A percentile compares a stretch with the other conserved stretches of the same genome.
Evolutionary conservation across 2,113 vertebrate genomes (phyloP).

Genomic region (Barbus barbus): DNA sequence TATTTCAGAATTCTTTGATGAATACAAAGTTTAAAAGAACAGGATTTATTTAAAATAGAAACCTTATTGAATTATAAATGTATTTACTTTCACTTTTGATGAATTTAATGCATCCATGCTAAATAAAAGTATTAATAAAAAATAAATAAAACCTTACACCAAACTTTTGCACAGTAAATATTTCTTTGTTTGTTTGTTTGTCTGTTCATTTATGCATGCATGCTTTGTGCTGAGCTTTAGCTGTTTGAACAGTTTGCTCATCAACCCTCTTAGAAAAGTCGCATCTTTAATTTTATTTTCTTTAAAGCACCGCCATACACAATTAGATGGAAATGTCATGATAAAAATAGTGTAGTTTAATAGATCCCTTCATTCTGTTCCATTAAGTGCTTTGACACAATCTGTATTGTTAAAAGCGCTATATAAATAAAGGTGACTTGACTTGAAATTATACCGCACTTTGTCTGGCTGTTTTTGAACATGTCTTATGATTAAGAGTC

Average conservation of each 20-base stretch:
- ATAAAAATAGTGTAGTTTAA: not conserved
- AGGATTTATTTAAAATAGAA: not conserved
- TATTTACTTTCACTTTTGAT: not conserved
- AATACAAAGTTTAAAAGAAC: not conserved
- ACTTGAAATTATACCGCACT: not conserved
- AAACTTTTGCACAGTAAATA: not conserved
- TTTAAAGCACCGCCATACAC: not conserved
- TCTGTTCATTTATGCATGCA: not conserved
- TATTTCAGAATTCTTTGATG: not conserved
- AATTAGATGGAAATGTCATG: not conserved
- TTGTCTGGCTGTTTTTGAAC: not conserved
- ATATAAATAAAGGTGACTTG: no score
- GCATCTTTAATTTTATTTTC: not conserved
- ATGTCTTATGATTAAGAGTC: not conserved
- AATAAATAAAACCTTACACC: no score
- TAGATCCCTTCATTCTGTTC: not conserved
- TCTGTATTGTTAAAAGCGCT: no score
- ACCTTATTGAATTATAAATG: not conserved
- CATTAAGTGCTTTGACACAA: no score
- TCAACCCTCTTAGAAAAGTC: not conserved
- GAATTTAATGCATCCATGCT: no score
- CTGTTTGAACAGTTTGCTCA: not conserved
- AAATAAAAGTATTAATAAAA: no score
- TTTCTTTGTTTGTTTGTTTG: not conserved
- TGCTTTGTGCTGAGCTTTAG: not conserved